Base-by-base conservation (phyloP, 2,888 invertebrate genomes). In the Polyploca ridens region DNA sequence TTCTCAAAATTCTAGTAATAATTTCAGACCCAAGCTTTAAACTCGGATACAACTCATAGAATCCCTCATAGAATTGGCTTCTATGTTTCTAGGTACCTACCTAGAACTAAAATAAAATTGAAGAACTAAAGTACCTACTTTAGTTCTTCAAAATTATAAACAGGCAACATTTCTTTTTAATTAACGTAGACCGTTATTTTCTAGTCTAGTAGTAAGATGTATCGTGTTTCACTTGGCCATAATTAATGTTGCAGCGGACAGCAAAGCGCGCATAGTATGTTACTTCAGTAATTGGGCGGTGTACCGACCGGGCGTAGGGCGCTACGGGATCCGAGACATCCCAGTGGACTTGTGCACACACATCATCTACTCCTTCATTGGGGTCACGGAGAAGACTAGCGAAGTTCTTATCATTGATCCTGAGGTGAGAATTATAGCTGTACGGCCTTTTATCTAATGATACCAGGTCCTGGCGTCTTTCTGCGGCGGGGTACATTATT, bases 321-420 rank as follows among this genome's bases (percentile, higher is more conserved):
- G 96, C 44, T 98, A 98, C 83, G 96, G 95, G n/a, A 95, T 98
- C 71, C 96, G 97, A 64, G 98, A 98, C 86, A 95, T 98, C 62
- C 98, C 98, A 0, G 96, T 95, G 0, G 96, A 97, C 69, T 89
- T 97, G 69, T 98, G 98, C 85, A 98, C 98, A 0, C 98, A 98
- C 86, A 87, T 98, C 60, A 96, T 98, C 63, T 98, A 98, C 90
- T 97, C 98, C 3, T 98, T 98, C 89, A 96, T 98, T 73, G 98
- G 98, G 0, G 96, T 98, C 69, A 95, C 97, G 75, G 97, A 98
- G 87, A 95, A 95, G 44, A 95, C 95, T 14, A 97, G 97, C 95
- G 96, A 96, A 77, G 96, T 98, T 7, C 93, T 97, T 10, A 94
- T 98, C 27, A 96, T 98, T 62, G 98, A 98, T 85, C 96, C 96